Conservation (phyloP, 2,888 invertebrate species). For the Andrena flavipes region DNA sequence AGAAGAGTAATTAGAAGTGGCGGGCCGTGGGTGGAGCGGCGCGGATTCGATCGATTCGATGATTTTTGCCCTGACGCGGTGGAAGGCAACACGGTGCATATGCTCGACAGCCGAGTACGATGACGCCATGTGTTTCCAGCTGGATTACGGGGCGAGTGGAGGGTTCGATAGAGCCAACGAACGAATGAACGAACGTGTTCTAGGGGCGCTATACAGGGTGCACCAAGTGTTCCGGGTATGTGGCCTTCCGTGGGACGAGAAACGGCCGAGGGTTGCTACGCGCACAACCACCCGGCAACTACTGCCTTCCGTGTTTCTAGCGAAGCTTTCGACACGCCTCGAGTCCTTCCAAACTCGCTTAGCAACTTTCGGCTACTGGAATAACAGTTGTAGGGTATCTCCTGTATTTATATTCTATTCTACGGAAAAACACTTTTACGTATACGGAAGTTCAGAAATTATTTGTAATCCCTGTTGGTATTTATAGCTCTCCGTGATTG, state of each 20-base stretch:
- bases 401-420: background rate
- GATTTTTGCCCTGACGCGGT: conserved; percentile 59
- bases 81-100: conserved; percentile 65
- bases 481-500: no score
- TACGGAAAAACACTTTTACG: background rate
- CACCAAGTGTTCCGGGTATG: conserved; percentile 65
- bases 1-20: conserved; percentile 42
- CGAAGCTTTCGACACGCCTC: conserved; percentile 3
- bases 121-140: conserved; percentile 83
- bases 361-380: background rate
- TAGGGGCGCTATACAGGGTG: conserved; percentile 62
- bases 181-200: background rate
- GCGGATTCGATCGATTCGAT: conserved; percentile 54
- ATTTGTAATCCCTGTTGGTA: no score
- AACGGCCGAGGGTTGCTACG: conserved; percentile 31
- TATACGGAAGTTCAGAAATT: no score
- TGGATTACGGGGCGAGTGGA: conserved; percentile 72
- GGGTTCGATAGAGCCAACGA: conserved; percentile 45
- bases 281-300: conserved; percentile 7
- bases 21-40: background rate
- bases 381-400: background rate
- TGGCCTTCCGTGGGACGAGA: conserved; percentile 54
- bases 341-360: background rate
- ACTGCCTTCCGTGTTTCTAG: conserved; percentile 13
- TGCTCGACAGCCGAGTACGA: conserved; percentile 65